phyloP scores from a whole-genome alignment of 2,113 vertebrate genomes.

The Protomyctophum bolini region DNA sequence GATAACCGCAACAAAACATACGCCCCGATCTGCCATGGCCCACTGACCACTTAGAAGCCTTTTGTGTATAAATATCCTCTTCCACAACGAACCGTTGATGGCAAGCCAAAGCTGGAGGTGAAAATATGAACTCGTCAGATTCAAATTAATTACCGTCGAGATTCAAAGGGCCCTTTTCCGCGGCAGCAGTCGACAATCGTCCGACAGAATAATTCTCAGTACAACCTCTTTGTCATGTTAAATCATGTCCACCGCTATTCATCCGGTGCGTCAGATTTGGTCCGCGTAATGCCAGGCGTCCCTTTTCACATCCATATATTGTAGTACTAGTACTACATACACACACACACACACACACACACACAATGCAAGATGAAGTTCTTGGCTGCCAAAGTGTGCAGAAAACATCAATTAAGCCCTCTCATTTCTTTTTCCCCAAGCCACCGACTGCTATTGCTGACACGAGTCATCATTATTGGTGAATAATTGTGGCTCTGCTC shows the following conservation, averaged over 20 bases:
- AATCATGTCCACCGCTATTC: slow-evolving; percentile 39
- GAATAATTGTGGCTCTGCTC: slow-evolving; percentile 50
- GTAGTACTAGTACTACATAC: too few species aligned
- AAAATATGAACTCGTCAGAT: slow-evolving; percentile 22
- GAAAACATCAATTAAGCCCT: slow-evolving; percentile 49
- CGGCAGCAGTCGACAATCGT: slow-evolving; percentile 10
- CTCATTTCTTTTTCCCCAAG: slow-evolving; percentile 33
- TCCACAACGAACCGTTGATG: not conserved
- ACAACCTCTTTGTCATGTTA: slow-evolving; percentile 50
- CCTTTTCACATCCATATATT: not conserved
- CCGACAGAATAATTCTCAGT: slow-evolving; percentile 37
- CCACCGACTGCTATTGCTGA: slow-evolving; percentile 40
- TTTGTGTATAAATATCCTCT: not conserved
- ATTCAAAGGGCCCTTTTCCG: slow-evolving; percentile 12
- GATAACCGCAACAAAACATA: too few species aligned
- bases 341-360: too few species aligned
- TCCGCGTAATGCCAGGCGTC: slow-evolving; percentile 13
- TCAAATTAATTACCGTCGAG: slow-evolving; percentile 17
- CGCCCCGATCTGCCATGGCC: not conserved
- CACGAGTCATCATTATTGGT: slow-evolving; percentile 51
- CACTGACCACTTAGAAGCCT: not conserved
- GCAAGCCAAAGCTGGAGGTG: slow-evolving; percentile 11
- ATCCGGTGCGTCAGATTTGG: slow-evolving; percentile 31
- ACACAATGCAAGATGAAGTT: slow-evolving; percentile 18
- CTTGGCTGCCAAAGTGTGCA: slow-evolving; percentile 18